Base-by-base conservation (phyloP, 2,113 vertebrate genomes). In the Paralichthys olivaceus region DNA sequence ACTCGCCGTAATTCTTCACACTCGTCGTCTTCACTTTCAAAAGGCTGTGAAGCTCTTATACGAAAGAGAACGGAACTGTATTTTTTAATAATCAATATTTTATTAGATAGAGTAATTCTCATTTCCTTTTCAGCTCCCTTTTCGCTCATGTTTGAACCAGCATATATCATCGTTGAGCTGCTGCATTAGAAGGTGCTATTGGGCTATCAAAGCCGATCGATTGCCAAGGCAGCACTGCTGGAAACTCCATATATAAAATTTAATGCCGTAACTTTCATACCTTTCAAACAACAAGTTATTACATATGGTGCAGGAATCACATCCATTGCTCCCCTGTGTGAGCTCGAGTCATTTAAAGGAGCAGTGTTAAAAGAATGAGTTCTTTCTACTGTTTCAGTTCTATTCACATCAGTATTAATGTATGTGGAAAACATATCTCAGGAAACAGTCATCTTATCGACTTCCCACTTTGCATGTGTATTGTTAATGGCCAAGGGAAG, bases 161-260 rank as follows among this genome's bases (percentile, higher is more conserved):
- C n/a, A 79, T 69, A 22, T 32, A 73, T 82, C 60, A 61, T 49
- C 25, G 43, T 28, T 53, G 68, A 72, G 40, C 40, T 45, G 37
- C 25, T 71, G 34, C 43, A 29, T 47, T 29, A 17, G 19, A 77
- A 45, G 29, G 2, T 7, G 51, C 37, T 72, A 29, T 70, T 67
- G 69, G 64, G 75, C 84, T 69, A 61, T 86, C 55, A 77, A 67
- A 86, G 47, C 73, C 71, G 81, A 80, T 77, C 19, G 56, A 83
- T 69, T 74, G 45, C 69, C 0, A 14, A n/a, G 61, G 69, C 20
- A 75, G 32, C 70, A 26, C 15, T 22, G 61, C 70, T 64, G 43
- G 51, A 78, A 69, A 75, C 51, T 40, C 70, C 75, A 75, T 77
- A 71, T 14, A 23, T 43, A 13, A 59, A 84, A 73, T 70, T 8